These are phyloP conservation scores for Papilio gigon DNA, from an alignment of 2,888 invertebrate genomes.

Conservation along the genomic window DNA sequence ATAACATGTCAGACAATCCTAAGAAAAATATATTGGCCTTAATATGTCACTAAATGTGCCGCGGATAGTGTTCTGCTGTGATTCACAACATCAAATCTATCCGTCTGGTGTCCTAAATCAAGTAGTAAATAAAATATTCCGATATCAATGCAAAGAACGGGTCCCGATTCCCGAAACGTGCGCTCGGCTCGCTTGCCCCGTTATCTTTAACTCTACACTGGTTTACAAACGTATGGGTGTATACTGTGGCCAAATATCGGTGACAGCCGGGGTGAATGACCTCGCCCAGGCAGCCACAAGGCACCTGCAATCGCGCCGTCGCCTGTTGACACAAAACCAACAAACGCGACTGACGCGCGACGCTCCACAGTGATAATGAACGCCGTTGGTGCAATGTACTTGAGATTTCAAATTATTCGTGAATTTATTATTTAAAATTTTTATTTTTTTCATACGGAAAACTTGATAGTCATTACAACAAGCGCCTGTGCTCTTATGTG, in stretches of 20 bases:
- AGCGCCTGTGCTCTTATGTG: background rate
- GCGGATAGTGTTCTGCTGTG: background rate
- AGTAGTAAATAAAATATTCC: constrained; percentile 12
- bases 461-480: background rate
- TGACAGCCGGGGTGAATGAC: constrained; percentile 73
- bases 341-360: constrained; percentile 59
- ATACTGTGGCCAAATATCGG: constrained; percentile 77
- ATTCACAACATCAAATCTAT: background rate
- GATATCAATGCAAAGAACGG: constrained; percentile 41
- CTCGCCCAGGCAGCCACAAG: constrained; percentile 56
- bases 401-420: constrained; percentile 53
- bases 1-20: constrained; percentile 1
- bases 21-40: constrained; percentile 15
- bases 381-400: constrained; percentile 65
- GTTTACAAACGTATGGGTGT: constrained; percentile 60
- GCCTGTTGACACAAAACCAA: constrained; percentile 72
- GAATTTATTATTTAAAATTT: constrained; percentile 30
- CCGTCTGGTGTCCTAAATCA: constrained; percentile 18
- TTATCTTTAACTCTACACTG: constrained; percentile 58
- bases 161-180: constrained; percentile 50
- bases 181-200: constrained; percentile 55
- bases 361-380: constrained; percentile 73
- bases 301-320: constrained; percentile 75
- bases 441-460: background rate
- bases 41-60: constrained; percentile 7